Conservation (phyloP, 2,888 invertebrate genomes). For the Periphyllus acericola region DNA sequence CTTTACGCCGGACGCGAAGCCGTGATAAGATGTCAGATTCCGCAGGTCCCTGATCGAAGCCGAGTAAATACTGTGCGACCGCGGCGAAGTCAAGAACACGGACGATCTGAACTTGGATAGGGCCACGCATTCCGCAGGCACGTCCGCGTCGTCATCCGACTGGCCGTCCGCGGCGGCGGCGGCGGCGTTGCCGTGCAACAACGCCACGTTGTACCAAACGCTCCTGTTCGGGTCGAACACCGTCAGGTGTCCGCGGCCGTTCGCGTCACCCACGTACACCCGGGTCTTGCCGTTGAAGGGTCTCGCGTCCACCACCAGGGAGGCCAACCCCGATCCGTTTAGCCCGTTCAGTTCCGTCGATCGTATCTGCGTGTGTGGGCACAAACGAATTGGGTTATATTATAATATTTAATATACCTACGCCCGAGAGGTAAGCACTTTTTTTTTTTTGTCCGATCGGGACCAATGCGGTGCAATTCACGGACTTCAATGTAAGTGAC, state of each 20-base stretch:
- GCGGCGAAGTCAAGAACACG: constrained; percentile 36
- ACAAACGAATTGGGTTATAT: neutral
- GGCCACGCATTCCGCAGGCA: constrained; percentile 38
- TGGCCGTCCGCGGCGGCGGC: neutral
- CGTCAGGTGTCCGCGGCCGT: constrained; percentile 65
- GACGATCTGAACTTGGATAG: constrained; percentile 10
- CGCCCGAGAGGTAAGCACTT: neutral
- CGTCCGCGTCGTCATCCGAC: neutral
- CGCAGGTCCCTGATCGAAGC: constrained; percentile 40
- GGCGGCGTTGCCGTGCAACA: neutral
- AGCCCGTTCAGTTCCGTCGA: constrained; percentile 64
- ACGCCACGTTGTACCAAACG: constrained; percentile 67
- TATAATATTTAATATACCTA: constrained; percentile 22
- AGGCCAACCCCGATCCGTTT: constrained; percentile 5
- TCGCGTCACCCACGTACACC: constrained; percentile 68
- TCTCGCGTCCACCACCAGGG: constrained; percentile 65
- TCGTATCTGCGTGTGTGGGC: constrained; percentile 44
- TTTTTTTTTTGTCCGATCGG: neutral
- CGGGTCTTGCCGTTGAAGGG: constrained; percentile 64
- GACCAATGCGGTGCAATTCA: neutral
- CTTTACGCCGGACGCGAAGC: neutral
- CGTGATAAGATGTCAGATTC: constrained; percentile 27
- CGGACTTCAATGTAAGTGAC: too few relatives aligned
- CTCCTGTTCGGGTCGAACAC: constrained; percentile 66
- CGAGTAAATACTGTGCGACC: constrained; percentile 19